Percentiles rank a stretch among this genome's conserved stretches.
Conservation (phyloP, 1,140 invertebrate species). For the Drosophila repleta region DNA sequence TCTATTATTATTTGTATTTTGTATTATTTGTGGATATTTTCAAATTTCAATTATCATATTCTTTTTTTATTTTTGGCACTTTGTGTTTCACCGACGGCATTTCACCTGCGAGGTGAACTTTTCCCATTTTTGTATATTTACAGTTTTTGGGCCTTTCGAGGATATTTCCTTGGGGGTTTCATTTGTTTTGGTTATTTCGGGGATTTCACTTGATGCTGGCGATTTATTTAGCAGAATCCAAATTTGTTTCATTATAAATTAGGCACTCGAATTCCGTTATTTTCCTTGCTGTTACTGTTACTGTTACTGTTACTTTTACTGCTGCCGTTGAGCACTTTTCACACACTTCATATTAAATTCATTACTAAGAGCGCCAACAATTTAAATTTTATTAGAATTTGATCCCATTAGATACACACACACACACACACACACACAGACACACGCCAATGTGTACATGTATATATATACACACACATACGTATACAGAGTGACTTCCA, state of each 20-base stretch:
- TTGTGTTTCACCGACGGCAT: constrained; percentile 35
- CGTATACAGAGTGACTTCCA: constrained; percentile 54
- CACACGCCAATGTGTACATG: too few relatives aligned
- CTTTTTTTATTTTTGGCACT: neutral
- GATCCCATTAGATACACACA: constrained; percentile 79
- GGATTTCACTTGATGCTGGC: neutral
- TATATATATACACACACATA: neutral
- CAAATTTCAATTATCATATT: too few relatives aligned
- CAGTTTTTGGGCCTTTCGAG: neutral
- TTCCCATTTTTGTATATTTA: neutral
- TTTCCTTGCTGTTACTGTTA: neutral
- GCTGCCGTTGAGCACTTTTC: constrained; percentile 34
- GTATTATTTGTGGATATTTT: too few relatives aligned
- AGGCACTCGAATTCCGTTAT: neutral
- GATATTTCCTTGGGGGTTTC: too few relatives aligned
- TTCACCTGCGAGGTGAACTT: constrained; percentile 1
- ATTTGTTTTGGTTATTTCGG: constrained; percentile 3
- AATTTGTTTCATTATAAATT: too few relatives aligned
- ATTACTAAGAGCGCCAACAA: constrained; percentile 65
- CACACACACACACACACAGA: constrained; percentile 39
- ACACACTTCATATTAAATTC: constrained; percentile 64
- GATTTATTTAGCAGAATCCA: too few relatives aligned
- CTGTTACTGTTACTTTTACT: too few relatives aligned
- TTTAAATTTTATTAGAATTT: constrained; percentile 82
- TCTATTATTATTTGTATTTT: too few relatives aligned